Conservation (phyloP, 2,797 vertebrate species). For the Graptemys geographica region DNA sequence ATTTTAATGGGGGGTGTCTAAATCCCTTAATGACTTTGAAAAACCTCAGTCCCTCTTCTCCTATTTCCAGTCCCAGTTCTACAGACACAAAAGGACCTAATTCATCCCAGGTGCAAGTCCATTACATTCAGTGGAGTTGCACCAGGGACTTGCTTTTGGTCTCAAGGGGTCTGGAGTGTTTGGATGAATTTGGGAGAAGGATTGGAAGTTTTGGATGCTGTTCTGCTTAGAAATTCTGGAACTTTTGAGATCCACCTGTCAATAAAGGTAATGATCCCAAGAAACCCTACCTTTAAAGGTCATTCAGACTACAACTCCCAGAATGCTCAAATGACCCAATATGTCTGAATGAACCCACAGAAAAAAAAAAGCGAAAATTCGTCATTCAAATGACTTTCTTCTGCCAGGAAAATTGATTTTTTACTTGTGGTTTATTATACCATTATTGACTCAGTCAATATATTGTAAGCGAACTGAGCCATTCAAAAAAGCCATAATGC, state of each 20-base stretch:
- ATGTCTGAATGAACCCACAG: not conserved
- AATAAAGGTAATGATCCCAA: not conserved
- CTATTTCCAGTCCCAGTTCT: no score
- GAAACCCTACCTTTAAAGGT: not conserved
- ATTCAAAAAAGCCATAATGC: slow-evolving; percentile 70
- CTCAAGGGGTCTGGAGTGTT: not conserved
- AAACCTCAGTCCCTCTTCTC: not conserved
- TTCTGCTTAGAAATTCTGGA: not conserved
- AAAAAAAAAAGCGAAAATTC: not conserved
- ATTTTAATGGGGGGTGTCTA: not conserved
- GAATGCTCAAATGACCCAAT: not conserved
- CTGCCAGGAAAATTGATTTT: slow-evolving; percentile 76
- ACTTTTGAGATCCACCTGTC: not conserved
- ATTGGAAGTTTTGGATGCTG: not conserved
- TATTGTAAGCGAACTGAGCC: slow-evolving; percentile 71
- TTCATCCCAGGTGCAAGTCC: not conserved
- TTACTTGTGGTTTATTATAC: slow-evolving; percentile 74
- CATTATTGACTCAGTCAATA: slow-evolving; percentile 73
- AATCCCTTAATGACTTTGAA: not conserved
- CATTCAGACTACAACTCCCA: not conserved
- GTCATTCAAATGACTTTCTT: slow-evolving; percentile 50
- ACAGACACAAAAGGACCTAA: not conserved
- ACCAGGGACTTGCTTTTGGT: not conserved
- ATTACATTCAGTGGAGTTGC: not conserved
- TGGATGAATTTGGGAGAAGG: not conserved